Base-by-base conservation (phyloP, 2,113 vertebrate genomes). In the Ochotona princeps region DNA sequence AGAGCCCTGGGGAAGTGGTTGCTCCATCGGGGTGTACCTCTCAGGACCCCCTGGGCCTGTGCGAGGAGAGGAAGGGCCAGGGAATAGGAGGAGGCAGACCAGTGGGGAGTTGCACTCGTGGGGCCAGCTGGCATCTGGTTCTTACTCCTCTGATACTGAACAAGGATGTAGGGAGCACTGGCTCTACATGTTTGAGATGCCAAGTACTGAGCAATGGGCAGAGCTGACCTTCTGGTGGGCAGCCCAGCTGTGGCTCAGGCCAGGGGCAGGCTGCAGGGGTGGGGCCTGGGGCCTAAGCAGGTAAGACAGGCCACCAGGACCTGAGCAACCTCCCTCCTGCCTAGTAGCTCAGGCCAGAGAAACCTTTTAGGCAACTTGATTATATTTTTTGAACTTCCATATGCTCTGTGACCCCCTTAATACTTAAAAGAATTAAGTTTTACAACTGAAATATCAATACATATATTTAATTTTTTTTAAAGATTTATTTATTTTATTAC, bases 281-380 rank as follows among this genome's bases (percentile, higher is more conserved):
- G 96, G 97, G 97, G 96, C 14, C 57, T 61, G 97, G 96, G 97
- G 97, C 95, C 87, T 94, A 97, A 94, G 97, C 95, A 97, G 95
- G 83, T 96, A 95, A 89, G 94, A 75, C 95, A 96, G 97, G 76
- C 66, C 70, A 10, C 15, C 0, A 0, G 14, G 66, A 28, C 54
- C n/a, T 32, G 23, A n/a, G 73, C 5, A 15, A 57, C 72, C 72
- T 30, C 44, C 25, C 9, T 10, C 5, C 35, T 30, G 32, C 49
- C n/a, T 5, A 23, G 82, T 21, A 10, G 12, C 49, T 17, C 51
- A 57, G 67, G 61, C 17, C 63, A 57, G 35, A 86, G 63, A 10
- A 35, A 65, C 14, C 38, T 44, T 44, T 44, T 4, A 10, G 57
- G 51, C 26, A 1, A 10, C 73, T 1, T 76, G 51, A 70, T 44